Evolutionary conservation across 2,797 vertebrate genomes (phyloP), one percentile per base, ranked within the genome.

Genomic region (Oophaga sylvatica): DNA sequence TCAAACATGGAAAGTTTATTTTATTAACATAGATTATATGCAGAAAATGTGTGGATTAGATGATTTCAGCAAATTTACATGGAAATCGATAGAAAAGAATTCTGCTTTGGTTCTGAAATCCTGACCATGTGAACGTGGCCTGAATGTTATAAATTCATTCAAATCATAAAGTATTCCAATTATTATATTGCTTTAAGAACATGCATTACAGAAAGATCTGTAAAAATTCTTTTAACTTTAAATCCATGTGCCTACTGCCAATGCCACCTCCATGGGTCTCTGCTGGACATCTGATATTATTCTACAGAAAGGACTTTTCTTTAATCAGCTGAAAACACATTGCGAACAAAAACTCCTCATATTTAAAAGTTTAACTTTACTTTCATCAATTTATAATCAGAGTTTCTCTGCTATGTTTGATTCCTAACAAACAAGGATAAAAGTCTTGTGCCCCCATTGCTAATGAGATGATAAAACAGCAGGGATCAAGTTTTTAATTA

Each of bases 401-500:
- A 93, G 94, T 94, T 95, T 93, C 92, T 94, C 94, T 92, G 93
- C 93, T 94, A 93, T 94, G 94, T 94, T 94, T 95, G 94, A 94
- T 97, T 97, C 96, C 95, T 96, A 95, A 96, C 95, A 96, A 96
- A 95, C 94, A 93, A 95, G 95, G 94, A 97, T 97, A 95, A 97
- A 98, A 98, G 96, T 95, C 92, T 90, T 86, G 93, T 94, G 95
- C 95, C 93, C 96, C 95, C 93, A 93, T 96, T 94, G 96, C 96
- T 99, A 99, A 99, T 98, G 97, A 98, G 97, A 97, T 96, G 96
- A 95, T 90, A 94, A 96, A 96, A 95, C 97, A 96, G 96, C 96
- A 94, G 97, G 97, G 95, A 95, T 95, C 96, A 95, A 95, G 96
- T 96, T 98, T 98, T 98, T 99, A 99, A 99, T 99, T 99, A 98